Conservation (phyloP, 2,888 invertebrate species). For the Cybosia mesomella region DNA sequence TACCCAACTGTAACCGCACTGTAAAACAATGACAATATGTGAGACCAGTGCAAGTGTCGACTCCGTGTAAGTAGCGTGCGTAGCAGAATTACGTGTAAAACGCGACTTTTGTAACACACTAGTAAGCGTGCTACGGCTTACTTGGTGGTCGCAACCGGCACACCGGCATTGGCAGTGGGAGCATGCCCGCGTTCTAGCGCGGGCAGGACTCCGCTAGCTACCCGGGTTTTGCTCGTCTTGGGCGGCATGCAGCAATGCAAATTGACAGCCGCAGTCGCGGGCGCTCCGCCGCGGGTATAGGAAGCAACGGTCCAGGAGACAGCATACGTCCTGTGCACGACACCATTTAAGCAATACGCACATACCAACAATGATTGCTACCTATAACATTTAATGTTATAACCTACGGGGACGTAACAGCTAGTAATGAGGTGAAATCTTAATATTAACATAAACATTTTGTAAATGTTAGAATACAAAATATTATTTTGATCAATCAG, state of each 20-base stretch:
- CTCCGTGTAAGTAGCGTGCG: conserved; percentile 59
- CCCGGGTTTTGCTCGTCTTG: conserved; percentile 87
- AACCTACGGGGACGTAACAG: conserved; percentile 33
- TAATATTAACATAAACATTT: conserved; percentile 15
- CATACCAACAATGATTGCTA: conserved; percentile 49
- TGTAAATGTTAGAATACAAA: conserved; percentile 24
- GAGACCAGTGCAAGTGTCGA: conserved; percentile 52
- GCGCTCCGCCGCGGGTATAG: conserved; percentile 92
- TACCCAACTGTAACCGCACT: conserved; percentile 1
- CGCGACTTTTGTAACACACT: conserved; percentile 67
- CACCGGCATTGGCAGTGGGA: conserved; percentile 83
- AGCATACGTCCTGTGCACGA: conserved; percentile 92
- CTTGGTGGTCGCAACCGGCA: conserved; percentile 84
- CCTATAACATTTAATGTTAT: conserved; percentile 22
- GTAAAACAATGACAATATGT: conserved; percentile 36
- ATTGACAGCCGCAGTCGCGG: conserved; percentile 96
- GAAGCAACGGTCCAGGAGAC: conserved; percentile 96
- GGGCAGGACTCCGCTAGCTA: conserved; percentile 87
- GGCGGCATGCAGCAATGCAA: conserved; percentile 95
- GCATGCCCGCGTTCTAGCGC: conserved; percentile 82
- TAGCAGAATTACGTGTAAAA: conserved; percentile 53
- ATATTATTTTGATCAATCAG: not conserved
- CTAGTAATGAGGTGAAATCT: conserved; percentile 20
- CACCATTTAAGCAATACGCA: conserved; percentile 80
- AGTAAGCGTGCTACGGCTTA: conserved; percentile 81